phyloP scores from a whole-genome alignment of 2,797 vertebrate species.

The Cephalopachus bancanus region DNA sequence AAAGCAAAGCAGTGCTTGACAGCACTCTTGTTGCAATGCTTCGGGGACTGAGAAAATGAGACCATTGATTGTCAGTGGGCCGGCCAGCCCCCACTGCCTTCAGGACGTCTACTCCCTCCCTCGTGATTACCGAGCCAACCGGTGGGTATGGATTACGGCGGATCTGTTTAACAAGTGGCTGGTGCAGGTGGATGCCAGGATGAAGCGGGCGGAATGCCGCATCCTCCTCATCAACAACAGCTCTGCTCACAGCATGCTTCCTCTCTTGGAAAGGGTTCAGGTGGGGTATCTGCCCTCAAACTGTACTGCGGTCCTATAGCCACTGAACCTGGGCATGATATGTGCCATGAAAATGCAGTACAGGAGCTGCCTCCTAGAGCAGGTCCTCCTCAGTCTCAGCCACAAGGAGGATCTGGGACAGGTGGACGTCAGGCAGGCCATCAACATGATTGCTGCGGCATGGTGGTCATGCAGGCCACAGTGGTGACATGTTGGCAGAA shows the following conservation, averaged over 20 bases:
- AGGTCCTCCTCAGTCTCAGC: conserved; percentile 33
- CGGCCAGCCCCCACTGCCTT: conserved; percentile 58
- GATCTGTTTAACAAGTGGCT: conserved; percentile 64
- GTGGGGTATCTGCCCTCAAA: conserved; percentile 53
- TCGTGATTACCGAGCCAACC: conserved; percentile 62
- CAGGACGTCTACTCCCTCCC: conserved; percentile 62
- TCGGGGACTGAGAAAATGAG: conserved; percentile 74
- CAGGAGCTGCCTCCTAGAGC: conserved; percentile 45
- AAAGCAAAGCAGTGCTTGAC: conserved; percentile 49
- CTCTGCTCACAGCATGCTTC: conserved; percentile 37
- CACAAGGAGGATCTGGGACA: conserved; percentile 28
- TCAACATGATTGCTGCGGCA: neutral
- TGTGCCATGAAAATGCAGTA: conserved; percentile 48
- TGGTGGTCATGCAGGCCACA: conserved; percentile 27
- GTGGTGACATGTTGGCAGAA: conserved; percentile 66
- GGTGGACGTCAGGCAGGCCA: conserved; percentile 37
- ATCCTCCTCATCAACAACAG: conserved; percentile 42
- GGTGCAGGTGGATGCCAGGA: conserved; percentile 46
- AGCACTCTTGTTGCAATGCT: conserved; percentile 67
- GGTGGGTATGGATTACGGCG: conserved; percentile 39
- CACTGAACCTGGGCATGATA: conserved; percentile 60
- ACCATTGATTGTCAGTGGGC: conserved; percentile 65
- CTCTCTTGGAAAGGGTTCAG: conserved; percentile 22
- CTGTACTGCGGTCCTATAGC: conserved; percentile 44
- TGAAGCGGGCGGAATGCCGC: conserved; percentile 4